A percentile compares a stretch with the other conserved stretches of the same genome.
phyloP scores from a whole-genome alignment of 2,888 invertebrate genomes.

The Synanthedon vespiformis region DNA sequence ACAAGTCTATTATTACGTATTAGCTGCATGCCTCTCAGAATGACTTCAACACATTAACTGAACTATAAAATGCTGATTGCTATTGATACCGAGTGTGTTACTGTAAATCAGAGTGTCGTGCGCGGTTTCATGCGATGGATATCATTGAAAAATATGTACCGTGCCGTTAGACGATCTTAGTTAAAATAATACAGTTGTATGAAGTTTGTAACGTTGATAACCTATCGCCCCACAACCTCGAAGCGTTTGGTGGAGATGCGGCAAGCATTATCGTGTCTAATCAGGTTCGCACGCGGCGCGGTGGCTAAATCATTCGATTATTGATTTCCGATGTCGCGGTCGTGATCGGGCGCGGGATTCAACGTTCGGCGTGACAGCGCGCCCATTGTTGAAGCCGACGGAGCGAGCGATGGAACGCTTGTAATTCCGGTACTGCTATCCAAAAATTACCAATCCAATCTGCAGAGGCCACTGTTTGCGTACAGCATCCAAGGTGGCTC shows the following conservation, averaged over 20 bases:
- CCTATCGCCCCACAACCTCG: conserved; percentile 49
- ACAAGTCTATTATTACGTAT: conserved; percentile 14
- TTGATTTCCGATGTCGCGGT: conserved; percentile 70
- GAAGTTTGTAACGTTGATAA: conserved; percentile 48
- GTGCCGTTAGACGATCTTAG: conserved; percentile 43
- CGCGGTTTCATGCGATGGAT: conserved; percentile 46
- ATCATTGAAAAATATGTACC: conserved; percentile 57
- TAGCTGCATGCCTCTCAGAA: not conserved
- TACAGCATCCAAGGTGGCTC: too few relatives aligned
- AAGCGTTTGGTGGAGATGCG: conserved; percentile 40
- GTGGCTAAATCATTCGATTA: conserved; percentile 70
- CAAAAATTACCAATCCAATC: conserved; percentile 55
- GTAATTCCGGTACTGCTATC: conserved; percentile 66
- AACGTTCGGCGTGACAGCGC: conserved; percentile 59
- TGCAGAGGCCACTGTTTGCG: conserved; percentile 15
- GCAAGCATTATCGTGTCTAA: conserved; percentile 65
- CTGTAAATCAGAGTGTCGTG: conserved; percentile 45
- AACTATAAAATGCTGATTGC: conserved; percentile 23
- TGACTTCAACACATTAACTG: conserved; percentile 9
- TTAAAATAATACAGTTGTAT: conserved; percentile 49
- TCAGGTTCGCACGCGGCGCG: conserved; percentile 69
- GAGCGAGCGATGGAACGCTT: conserved; percentile 54
- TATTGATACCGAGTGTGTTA: conserved; percentile 17
- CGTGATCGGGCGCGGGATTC: conserved; percentile 62
- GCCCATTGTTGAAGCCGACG: conserved; percentile 53